Percentiles rank a stretch among this genome's conserved stretches.
Evolutionary conservation across 2,888 invertebrate genomes (phyloP).

Genomic region (Amorpha juglandis): DNA sequence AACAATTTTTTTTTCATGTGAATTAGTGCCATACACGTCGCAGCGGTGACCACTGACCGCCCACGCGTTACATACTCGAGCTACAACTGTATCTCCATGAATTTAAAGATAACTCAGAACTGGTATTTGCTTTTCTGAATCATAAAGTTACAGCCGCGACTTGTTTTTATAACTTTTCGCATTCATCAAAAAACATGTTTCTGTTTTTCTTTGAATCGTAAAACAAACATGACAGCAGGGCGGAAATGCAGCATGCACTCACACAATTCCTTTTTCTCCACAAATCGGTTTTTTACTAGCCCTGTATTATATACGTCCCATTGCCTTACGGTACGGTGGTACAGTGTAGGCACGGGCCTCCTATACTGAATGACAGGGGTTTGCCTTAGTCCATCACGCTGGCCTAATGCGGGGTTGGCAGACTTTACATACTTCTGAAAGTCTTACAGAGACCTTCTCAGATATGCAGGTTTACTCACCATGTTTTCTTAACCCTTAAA

Average conservation of each 20-base stretch:
- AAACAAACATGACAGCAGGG: constrained; percentile 15
- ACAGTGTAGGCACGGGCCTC: too few species aligned
- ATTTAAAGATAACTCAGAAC: constrained; percentile 26
- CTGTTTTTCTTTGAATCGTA: constrained; percentile 24
- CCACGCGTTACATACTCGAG: constrained; percentile 8
- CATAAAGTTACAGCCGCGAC: constrained; percentile 23
- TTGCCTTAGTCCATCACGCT: too few species aligned
- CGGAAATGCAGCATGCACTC: constrained; percentile 22
- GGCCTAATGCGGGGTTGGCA: too few species aligned
- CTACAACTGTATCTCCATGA: constrained; percentile 20
- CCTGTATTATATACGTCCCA: too few species aligned
- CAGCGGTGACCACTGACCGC: neutral
- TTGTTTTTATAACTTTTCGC: constrained; percentile 21
- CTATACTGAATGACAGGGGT: too few species aligned
- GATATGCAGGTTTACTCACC: too few species aligned
- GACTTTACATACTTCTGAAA: too few species aligned
- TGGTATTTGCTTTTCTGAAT: constrained; percentile 25
- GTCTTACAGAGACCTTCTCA: too few species aligned
- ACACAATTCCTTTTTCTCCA: neutral
- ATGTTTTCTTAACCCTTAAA: too few species aligned
- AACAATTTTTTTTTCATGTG: constrained; percentile 15
- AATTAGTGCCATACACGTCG: constrained; percentile 9
- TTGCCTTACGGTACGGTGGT: too few species aligned
- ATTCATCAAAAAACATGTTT: constrained; percentile 27
- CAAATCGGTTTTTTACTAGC: neutral